A percentile compares a stretch with the other conserved stretches of the same genome.
These are phyloP conservation scores for Porites australiensis DNA, from an alignment of 64 coral and sea anemone genomes.

Conservation along the genomic window DNA sequence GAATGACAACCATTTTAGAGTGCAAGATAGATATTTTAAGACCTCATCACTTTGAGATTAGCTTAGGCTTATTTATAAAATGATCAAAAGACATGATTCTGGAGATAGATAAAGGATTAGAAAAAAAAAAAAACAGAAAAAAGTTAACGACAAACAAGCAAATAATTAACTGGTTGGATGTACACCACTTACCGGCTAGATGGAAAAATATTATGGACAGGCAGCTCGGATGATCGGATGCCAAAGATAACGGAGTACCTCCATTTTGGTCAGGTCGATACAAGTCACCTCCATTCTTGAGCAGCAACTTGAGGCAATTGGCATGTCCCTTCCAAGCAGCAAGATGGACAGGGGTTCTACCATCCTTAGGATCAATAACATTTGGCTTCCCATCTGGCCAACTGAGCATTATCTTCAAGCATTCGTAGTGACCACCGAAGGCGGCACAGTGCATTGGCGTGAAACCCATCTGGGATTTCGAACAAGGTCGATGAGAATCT, in stretches of 20 bases:
- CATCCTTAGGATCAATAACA: constrained; percentile 56
- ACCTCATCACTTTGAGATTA: no score
- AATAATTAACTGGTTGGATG: neutral
- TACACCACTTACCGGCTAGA: neutral
- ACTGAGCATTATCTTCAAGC: constrained; percentile 71
- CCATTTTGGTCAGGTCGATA: constrained; percentile 30
- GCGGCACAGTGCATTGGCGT: constrained; percentile 88
- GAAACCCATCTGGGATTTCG: constrained; percentile 36
- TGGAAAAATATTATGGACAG: neutral
- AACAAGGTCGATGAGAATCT: constrained; percentile 41
- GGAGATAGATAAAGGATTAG: no score
- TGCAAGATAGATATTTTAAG: no score
- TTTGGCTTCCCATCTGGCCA: constrained; percentile 78
- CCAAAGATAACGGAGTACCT: constrained; percentile 17
- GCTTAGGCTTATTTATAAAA: no score
- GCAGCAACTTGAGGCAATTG: constrained; percentile 49
- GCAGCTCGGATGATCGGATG: neutral
- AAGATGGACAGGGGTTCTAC: constrained; percentile 80
- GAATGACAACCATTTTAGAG: neutral
- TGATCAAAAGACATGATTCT: no score
- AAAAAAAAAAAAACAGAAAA: no score
- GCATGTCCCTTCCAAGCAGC: constrained; percentile 68
- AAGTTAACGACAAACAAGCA: neutral
- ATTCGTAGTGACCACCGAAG: constrained; percentile 67
- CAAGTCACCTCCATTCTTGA: constrained; percentile 59